Percentiles rank a stretch among this genome's conserved stretches.
phyloP scores from a whole-genome alignment of 2,797 vertebrate genomes.

The Xenopus petersii region DNA sequence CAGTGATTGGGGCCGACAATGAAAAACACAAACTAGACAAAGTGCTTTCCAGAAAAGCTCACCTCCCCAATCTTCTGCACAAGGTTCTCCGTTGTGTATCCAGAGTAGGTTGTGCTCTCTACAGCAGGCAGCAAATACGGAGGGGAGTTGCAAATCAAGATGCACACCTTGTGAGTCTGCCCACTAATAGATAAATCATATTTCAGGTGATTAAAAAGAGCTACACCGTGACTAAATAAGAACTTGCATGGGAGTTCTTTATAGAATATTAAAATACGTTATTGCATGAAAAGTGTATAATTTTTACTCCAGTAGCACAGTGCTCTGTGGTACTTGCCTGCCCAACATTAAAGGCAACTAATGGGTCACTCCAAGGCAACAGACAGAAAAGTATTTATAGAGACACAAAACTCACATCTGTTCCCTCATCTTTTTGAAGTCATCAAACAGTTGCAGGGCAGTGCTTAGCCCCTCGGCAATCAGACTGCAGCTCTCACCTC shows the following conservation, averaged over 20 bases:
- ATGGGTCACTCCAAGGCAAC: too few species aligned
- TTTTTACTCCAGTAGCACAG: too few species aligned
- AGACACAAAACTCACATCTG: slow-evolving; percentile 77
- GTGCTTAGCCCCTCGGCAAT: slow-evolving; percentile 89
- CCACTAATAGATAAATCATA: slow-evolving; percentile 64
- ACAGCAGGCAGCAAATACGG: slow-evolving; percentile 88
- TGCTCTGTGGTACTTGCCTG: too few species aligned
- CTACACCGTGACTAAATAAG: too few species aligned
- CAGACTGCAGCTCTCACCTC: slow-evolving; percentile 89
- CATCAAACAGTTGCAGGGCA: slow-evolving; percentile 88
- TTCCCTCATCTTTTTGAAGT: slow-evolving; percentile 93
- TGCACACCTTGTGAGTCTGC: slow-evolving; percentile 88
- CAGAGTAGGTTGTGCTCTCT: slow-evolving; percentile 88
- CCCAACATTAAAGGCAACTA: too few species aligned
- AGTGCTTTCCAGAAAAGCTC: slow-evolving; percentile 49
- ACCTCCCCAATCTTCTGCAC: slow-evolving; percentile 90
- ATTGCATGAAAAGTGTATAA: too few species aligned
- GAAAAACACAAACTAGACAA: background rate
- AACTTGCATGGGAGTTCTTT: too few species aligned
- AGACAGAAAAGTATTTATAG: too few species aligned
- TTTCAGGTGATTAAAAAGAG: background rate
- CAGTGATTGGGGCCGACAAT: too few species aligned
- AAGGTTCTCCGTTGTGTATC: slow-evolving; percentile 81
- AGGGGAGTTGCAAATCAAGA: slow-evolving; percentile 88
- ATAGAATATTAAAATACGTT: too few species aligned